A percentile compares a stretch with the other conserved stretches of the same genome.
Evolutionary conservation across 2,797 vertebrate species (phyloP).

Genomic region (Girardinus metallicus): DNA sequence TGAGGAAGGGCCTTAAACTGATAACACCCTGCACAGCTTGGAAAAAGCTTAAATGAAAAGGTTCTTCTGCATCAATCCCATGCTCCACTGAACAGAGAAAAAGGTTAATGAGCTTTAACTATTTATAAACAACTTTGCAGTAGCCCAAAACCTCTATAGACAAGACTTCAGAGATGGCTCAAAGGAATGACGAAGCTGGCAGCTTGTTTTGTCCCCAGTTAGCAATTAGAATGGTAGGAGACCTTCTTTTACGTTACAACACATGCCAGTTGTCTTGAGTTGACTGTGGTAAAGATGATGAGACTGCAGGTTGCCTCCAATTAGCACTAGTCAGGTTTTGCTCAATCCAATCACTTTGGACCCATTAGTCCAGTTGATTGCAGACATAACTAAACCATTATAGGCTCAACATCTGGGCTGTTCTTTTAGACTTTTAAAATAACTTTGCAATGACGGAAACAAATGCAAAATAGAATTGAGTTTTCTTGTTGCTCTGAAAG

Average conservation of each 20-base stretch:
- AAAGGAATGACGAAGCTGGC: background rate
- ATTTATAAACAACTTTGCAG: background rate
- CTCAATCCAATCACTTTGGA: background rate
- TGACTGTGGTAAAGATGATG: background rate
- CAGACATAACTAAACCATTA: background rate
- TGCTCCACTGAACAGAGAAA: background rate
- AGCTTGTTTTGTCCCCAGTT: background rate
- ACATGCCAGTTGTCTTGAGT: background rate
- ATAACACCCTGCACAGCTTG: conserved; percentile 22
- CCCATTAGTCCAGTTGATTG: background rate
- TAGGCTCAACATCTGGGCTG: background rate
- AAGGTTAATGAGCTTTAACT: background rate
- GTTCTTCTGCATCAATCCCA: conserved; percentile 27
- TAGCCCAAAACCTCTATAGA: background rate
- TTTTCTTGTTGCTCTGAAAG: background rate
- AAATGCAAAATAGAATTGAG: background rate
- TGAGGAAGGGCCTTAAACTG: conserved; percentile 49
- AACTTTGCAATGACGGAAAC: background rate
- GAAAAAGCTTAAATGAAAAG: conserved; percentile 44
- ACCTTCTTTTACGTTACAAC: background rate
- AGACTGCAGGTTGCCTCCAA: background rate
- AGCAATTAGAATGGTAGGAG: background rate
- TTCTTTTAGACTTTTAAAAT: background rate
- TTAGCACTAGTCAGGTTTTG: background rate
- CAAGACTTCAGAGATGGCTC: background rate